Conservation (phyloP, 2,797 vertebrate species). For the Discoglossus pictus region DNA sequence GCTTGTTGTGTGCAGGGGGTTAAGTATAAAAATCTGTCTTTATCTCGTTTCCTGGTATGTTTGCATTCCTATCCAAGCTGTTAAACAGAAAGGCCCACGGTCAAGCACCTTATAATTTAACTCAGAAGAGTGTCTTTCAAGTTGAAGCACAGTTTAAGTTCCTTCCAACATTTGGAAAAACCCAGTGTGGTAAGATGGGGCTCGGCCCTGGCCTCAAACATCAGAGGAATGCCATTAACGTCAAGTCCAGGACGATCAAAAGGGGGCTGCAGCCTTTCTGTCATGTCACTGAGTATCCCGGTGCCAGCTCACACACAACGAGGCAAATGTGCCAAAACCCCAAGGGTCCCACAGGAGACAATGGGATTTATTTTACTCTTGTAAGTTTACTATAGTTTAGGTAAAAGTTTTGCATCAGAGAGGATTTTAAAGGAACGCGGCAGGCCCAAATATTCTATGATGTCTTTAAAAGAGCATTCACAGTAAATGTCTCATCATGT, state of each 20-base stretch:
- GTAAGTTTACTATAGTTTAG: no score
- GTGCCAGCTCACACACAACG: background rate
- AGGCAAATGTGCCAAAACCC: no score
- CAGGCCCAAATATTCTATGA: no score
- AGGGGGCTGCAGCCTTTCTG: background rate
- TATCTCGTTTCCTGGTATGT: slow-evolving; percentile 30
- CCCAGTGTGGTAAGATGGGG: slow-evolving; percentile 2
- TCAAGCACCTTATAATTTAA: slow-evolving; percentile 38
- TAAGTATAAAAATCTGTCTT: slow-evolving; percentile 20
- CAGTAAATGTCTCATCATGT: no score
- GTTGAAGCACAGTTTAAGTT: slow-evolving; percentile 1
- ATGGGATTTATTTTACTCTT: no score
- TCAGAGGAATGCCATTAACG: slow-evolving; percentile 24
- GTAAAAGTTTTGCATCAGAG: no score
- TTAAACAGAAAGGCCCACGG: background rate
- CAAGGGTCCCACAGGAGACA: no score
- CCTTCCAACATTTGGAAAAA: slow-evolving; percentile 18
- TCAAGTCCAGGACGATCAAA: slow-evolving; percentile 11
- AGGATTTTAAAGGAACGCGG: no score
- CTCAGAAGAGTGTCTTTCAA: slow-evolving; percentile 22
- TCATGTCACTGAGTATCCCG: background rate
- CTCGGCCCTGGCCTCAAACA: slow-evolving; percentile 6
- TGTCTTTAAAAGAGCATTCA: no score
- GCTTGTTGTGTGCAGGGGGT: slow-evolving; percentile 19
- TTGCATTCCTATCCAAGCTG: slow-evolving; percentile 34